Conservation (phyloP, 2,797 vertebrate species). For the Mustela erminea region DNA sequence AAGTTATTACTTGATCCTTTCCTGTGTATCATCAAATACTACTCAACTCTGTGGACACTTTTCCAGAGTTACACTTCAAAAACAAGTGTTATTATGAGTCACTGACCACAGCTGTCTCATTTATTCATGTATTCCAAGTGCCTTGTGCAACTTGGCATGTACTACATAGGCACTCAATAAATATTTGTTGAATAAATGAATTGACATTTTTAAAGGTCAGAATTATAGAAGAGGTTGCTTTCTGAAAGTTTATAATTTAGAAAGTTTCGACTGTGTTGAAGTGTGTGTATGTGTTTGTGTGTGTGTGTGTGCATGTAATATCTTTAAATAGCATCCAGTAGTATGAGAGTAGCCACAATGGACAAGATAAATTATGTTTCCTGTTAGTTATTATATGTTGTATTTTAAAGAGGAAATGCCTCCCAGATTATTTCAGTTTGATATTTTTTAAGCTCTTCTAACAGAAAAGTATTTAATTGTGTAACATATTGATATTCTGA, state of each 20-base stretch:
- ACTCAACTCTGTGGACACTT: neutral
- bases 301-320: neutral
- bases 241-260: constrained; percentile 62
- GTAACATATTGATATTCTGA: constrained; percentile 64
- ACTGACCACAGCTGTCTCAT: constrained; percentile 44
- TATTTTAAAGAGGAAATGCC: constrained; percentile 74
- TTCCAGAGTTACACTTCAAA: neutral
- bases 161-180: constrained; percentile 45
- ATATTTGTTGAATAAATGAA: constrained; percentile 75
- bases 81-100: constrained; percentile 48
- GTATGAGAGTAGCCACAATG: neutral
- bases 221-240: constrained; percentile 57
- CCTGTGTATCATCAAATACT: neutral
- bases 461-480: neutral
- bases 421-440: constrained; percentile 75
- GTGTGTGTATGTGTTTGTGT: neutral
- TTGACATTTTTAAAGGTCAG: constrained; percentile 71
- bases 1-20: constrained; percentile 22
- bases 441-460: constrained; percentile 67
- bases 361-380: constrained; percentile 59
- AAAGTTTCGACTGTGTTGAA: constrained; percentile 67
- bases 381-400: constrained; percentile 72
- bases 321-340: constrained; percentile 19
- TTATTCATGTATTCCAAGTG: constrained; percentile 36
- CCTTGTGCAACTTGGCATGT: neutral